A percentile compares a stretch with the other conserved stretches of the same genome.
Evolutionary conservation across 2,113 vertebrate genomes (phyloP).

Genomic region (Lasiurus cinereus): DNA sequence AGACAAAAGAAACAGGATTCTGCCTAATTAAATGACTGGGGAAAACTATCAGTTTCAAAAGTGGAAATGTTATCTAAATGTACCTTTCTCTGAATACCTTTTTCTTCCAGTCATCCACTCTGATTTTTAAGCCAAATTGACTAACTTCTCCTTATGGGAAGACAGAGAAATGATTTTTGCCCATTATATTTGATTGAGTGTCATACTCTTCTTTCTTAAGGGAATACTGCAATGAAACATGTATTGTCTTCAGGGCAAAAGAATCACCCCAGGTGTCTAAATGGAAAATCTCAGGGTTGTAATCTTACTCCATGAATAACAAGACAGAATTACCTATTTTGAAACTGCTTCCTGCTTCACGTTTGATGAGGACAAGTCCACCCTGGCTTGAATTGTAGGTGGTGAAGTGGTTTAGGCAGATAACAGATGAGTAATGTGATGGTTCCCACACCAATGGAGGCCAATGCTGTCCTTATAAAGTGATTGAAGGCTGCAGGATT

Average conservation of each 20-base stretch:
- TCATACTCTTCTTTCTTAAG: conserved; percentile 61
- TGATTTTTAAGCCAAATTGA: conserved; percentile 51
- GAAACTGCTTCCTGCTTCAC: neutral
- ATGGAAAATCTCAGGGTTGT: neutral
- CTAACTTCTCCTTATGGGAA: conserved; percentile 47
- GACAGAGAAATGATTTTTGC: conserved; percentile 50
- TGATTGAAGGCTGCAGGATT: neutral
- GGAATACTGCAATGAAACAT: neutral
- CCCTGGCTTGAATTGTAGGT: neutral
- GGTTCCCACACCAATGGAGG: neutral
- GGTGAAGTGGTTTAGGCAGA: neutral
- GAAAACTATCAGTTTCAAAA: neutral
- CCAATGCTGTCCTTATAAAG: too few species aligned
- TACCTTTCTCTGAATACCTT: neutral
- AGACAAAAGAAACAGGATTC: conserved; percentile 21
- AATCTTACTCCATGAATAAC: neutral
- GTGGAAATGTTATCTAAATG: conserved; percentile 10
- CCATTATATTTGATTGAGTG: conserved; percentile 42
- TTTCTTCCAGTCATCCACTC: conserved; percentile 21
- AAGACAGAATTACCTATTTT: neutral
- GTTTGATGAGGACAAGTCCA: neutral
- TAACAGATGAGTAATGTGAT: neutral
- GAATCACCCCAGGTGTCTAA: conserved; percentile 15
- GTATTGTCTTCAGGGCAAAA: conserved; percentile 42
- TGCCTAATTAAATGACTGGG: conserved; percentile 42